phyloP scores from a whole-genome alignment of 2,797 vertebrate genomes.

The Eptatretus atami region DNA sequence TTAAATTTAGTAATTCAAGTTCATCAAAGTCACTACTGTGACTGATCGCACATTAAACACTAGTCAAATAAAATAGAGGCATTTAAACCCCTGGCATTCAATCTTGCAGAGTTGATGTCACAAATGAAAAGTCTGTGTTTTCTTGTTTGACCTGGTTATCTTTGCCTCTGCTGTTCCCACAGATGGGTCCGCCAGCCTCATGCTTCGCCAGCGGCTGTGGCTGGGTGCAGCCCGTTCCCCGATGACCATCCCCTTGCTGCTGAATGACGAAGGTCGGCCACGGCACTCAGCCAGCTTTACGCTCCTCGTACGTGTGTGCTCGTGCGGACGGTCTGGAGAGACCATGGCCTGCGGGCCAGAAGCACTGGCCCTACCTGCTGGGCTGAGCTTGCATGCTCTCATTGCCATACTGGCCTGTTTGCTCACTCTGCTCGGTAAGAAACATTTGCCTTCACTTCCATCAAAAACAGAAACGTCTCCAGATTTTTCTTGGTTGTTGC shows the following conservation, averaged over 20 bases:
- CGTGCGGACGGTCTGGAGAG: slow-evolving; percentile 37
- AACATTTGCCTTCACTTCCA: background rate
- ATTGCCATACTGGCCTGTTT: slow-evolving; percentile 74
- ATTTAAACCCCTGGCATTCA: background rate
- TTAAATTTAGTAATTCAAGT: too few species aligned
- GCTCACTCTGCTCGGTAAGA: slow-evolving; percentile 54
- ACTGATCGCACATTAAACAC: too few species aligned
- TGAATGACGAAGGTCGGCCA: slow-evolving; percentile 55
- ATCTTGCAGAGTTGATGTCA: background rate
- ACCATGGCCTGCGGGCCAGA: slow-evolving; percentile 52
- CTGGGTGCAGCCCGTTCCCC: slow-evolving; percentile 45
- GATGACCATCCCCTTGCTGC: slow-evolving; percentile 52
- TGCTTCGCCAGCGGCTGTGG: slow-evolving; percentile 48
- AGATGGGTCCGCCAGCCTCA: slow-evolving; percentile 67
- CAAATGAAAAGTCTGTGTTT: slow-evolving; percentile 3
- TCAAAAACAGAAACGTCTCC: too few species aligned
- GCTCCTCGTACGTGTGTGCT: slow-evolving; percentile 56
- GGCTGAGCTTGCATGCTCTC: slow-evolving; percentile 68
- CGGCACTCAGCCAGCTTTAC: slow-evolving; percentile 61
- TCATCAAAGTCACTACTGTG: too few species aligned
- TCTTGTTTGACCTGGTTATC: slow-evolving; percentile 5
- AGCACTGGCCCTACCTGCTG: slow-evolving; percentile 45
- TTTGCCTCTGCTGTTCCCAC: slow-evolving; percentile 10
- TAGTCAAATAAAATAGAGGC: too few species aligned
- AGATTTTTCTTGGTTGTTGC: too few species aligned